phyloP scores from a whole-genome alignment of 2,888 invertebrate species.

The Ferrisia virgata region DNA sequence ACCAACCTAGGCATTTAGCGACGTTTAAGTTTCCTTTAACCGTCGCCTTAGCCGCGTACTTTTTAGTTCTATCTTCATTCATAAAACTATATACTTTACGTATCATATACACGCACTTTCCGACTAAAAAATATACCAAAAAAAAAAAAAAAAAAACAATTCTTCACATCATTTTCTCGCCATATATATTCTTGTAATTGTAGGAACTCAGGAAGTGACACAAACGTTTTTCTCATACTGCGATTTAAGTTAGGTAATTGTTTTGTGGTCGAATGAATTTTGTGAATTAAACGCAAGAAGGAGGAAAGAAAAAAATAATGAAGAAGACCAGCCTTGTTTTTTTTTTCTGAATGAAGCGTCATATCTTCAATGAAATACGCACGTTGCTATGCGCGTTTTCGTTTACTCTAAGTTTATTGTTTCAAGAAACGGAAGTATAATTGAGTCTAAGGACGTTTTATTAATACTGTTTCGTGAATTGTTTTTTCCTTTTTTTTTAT shows the following conservation, averaged over 20 bases:
- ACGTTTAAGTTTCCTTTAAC: background rate
- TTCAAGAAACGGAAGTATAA: background rate
- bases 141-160: background rate
- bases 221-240: background rate
- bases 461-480: background rate
- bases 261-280: conserved; percentile 18
- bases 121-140: no score
- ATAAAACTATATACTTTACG: background rate
- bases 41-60: background rate
- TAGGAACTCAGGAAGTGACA: background rate
- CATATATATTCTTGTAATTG: no score
- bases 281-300: background rate
- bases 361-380: background rate
- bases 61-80: no score
- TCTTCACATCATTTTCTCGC: background rate
- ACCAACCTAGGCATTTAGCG: background rate
- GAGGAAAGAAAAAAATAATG: background rate
- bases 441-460: conserved; percentile 6
- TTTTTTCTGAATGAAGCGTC: conserved; percentile 8
- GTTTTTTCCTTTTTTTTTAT: background rate
- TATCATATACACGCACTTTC: background rate
- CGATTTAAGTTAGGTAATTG: conserved; percentile 26
- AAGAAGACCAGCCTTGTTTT: background rate
- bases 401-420: background rate
- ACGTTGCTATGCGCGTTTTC: background rate